Evolutionary conservation across 2,888 invertebrate species (phyloP).

Genomic region (Nemapogon koenigi): DNA sequence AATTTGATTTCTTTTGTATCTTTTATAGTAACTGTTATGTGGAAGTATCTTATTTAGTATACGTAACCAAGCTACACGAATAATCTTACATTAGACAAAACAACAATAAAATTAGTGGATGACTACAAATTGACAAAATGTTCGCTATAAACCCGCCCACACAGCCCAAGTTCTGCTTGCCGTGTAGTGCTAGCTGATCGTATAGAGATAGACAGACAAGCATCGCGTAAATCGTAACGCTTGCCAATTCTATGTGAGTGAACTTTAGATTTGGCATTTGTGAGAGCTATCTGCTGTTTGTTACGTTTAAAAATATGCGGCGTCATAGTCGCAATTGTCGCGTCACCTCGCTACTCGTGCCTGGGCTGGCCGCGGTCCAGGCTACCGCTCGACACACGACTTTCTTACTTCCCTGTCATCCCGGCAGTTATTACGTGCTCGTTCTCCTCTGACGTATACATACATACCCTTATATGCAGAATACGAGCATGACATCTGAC

Average conservation of each 20-base stretch:
- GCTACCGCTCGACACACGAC: too few species aligned
- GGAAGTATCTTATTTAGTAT: too few species aligned
- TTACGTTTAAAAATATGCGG: slow-evolving; percentile 63
- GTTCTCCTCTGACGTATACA: too few species aligned
- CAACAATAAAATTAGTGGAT: not conserved
- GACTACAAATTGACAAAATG: not conserved
- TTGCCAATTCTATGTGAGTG: slow-evolving; percentile 61
- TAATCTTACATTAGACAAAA: too few species aligned
- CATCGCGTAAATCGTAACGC: slow-evolving; percentile 44
- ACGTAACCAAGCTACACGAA: too few species aligned
- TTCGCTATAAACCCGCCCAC: not conserved
- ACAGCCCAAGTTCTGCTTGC: not conserved
- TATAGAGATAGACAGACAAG: slow-evolving; percentile 28
- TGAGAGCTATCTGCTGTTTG: slow-evolving; percentile 48
- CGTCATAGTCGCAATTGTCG: slow-evolving; percentile 43
- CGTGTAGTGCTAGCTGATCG: not conserved
- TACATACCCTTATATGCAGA: too few species aligned
- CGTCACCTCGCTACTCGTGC: slow-evolving; percentile 45
- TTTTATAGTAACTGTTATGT: too few species aligned
- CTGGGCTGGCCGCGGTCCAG: slow-evolving; percentile 46
- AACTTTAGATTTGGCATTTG: slow-evolving; percentile 62
- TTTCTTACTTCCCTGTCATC: too few species aligned
- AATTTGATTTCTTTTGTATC: too few species aligned
- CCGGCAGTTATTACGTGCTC: too few species aligned
- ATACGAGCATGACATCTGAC: too few species aligned